These are phyloP conservation scores for Helicoverpa armigera DNA, from an alignment of 1,140 invertebrate species.

Conservation along the genomic window DNA sequence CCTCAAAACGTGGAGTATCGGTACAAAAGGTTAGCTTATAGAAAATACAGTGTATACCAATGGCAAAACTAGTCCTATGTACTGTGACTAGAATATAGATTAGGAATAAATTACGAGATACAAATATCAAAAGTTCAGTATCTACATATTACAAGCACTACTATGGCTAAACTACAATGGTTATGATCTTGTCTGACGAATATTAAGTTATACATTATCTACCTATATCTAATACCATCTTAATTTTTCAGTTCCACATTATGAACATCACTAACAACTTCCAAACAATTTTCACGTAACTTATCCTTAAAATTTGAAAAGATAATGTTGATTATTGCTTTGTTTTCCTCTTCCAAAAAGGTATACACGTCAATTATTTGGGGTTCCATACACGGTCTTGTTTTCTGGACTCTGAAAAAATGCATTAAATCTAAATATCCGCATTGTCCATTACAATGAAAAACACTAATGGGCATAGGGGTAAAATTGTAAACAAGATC, in stretches of 20 bases:
- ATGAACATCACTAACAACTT: conserved; percentile 40
- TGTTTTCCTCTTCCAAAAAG: conserved; percentile 58
- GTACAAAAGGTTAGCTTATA: conserved; percentile 50
- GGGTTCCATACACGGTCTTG: conserved; percentile 64
- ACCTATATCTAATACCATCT: conserved; percentile 44
- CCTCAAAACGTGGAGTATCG: conserved; percentile 50
- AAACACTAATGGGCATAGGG: conserved; percentile 50
- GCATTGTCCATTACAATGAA: conserved; percentile 41
- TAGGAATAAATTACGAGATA: conserved; percentile 80
- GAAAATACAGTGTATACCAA: conserved; percentile 48
- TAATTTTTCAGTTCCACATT: conserved; percentile 39
- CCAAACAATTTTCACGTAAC: conserved; percentile 42
- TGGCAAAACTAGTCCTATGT: conserved; percentile 78
- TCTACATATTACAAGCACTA: conserved; percentile 75
- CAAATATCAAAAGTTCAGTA: conserved; percentile 73
- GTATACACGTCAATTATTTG: conserved; percentile 40
- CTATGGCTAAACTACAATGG: conserved; percentile 56
- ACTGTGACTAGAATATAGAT: conserved; percentile 82
- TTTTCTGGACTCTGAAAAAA: conserved; percentile 81
- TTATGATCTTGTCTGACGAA: conserved; percentile 48
- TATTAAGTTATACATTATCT: conserved; percentile 42
- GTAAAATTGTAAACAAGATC: conserved; percentile 63
- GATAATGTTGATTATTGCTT: conserved; percentile 82
- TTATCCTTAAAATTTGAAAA: conserved; percentile 58
- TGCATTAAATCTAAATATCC: conserved; percentile 45